Evolutionary conservation across 2,888 invertebrate species (phyloP), one percentile per base, ranked within the genome.

Genomic region (Gastracanthus pulcherrimus): DNA sequence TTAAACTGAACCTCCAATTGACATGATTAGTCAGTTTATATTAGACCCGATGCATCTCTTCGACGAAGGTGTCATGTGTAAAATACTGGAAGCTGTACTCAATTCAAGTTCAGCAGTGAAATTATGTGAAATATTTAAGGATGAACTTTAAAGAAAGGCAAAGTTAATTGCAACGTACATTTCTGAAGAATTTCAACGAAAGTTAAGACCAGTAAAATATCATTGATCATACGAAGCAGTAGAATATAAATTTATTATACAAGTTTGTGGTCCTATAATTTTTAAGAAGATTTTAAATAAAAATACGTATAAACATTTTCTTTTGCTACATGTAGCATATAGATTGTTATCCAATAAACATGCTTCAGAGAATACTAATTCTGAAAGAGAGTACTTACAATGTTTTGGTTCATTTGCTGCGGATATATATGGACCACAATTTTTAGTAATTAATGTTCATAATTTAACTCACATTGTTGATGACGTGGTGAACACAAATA

Each of bases 1-100:
- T 51, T 7, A 26, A 5, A 48, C 67, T 38, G 23, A 38, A 19
- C 66, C 76, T 36, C 6, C 13, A 23, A 55, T 76, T 13, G 19
- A 76, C 29, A 16, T 66, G 16, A 19, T 66, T 4, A 60, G 36
- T 7, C 13, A 23, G 13, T 75, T 75, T 75, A 7, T 58, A 11
- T 16, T 58, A 23, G 76, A 76, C 9, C 55, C 55, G 5, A 76
- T 66, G 76, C 76, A 76, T n/a, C 23, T 76, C 0, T n/a, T 66
- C 1, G 55, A 51, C n/a, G 48, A 38, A n/a, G 76, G 76, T 41
- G 38, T 29, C 0, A 66, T 67, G 67, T 16, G 55, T 16, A 36
- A 36, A 26, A 11, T 76, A n/a, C 55, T 76, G 16, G 66, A 76
- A 38, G n/a, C 26, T 29, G 66, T 26, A 55, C 66, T 67, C 38